Evolutionary conservation across 2,113 vertebrate genomes (phyloP).

Genomic region (Copsychus sechellarum): DNA sequence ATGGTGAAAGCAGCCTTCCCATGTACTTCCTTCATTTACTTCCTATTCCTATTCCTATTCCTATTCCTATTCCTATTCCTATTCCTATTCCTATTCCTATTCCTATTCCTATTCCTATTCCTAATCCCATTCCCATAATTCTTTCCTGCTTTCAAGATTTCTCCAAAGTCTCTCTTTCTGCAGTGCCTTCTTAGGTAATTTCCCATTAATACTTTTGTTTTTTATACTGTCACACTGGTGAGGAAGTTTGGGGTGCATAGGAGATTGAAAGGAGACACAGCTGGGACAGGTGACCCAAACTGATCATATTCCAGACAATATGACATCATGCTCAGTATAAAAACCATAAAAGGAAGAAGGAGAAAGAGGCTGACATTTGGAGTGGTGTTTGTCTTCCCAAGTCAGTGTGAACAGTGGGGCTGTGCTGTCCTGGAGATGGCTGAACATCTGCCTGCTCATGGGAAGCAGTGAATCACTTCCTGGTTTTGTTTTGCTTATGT

Average conservation of each 20-base stretch:
- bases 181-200: neutral
- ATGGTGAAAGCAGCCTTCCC: neutral
- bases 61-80: neutral
- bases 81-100: neutral
- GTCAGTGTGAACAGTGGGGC: neutral
- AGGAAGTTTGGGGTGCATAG: fast-evolving
- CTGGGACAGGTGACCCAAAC: neutral
- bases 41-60: neutral
- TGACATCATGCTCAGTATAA: neutral
- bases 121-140: neutral
- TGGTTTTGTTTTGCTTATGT: neutral
- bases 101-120: no score
- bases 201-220: neutral
- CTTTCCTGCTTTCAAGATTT: neutral
- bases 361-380: neutral
- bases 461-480: neutral
- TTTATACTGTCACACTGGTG: neutral
- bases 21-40: neutral
- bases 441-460: neutral
- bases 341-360: neutral
- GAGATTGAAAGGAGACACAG: neutral
- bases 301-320: neutral
- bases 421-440: neutral
- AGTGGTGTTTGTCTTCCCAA: neutral
- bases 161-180: neutral